These are phyloP conservation scores for Drosophila mayri DNA, from an alignment of 1,140 invertebrate genomes.

Conservation along the genomic window DNA sequence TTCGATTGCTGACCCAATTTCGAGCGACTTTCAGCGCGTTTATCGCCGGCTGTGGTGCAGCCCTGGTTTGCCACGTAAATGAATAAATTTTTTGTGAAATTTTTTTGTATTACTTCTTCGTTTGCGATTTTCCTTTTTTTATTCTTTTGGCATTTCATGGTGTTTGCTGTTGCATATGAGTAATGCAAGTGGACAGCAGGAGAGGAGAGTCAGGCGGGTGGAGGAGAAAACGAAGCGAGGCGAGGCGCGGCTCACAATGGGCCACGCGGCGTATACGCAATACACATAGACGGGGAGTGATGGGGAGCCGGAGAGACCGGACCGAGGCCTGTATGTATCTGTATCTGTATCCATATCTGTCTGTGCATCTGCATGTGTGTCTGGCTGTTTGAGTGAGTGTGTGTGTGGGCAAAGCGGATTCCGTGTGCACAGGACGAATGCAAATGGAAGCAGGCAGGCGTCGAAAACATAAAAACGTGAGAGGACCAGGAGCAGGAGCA, in stretches of 20 bases:
- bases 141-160: slow-evolving; percentile 13
- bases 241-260: slow-evolving; percentile 74
- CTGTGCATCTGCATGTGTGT: slow-evolving; percentile 20
- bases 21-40: slow-evolving; percentile 27
- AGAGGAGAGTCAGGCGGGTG: not conserved
- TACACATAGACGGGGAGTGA: slow-evolving; percentile 5
- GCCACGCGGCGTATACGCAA: slow-evolving; percentile 78
- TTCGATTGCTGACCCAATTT: slow-evolving; percentile 55
- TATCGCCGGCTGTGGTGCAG: slow-evolving; percentile 35
- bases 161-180: slow-evolving; percentile 63
- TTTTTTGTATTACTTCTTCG: slow-evolving; percentile 71
- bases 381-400: slow-evolving; percentile 14
- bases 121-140: slow-evolving; percentile 18
- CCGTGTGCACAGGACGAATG: slow-evolving; percentile 59
- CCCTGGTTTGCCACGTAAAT: slow-evolving; percentile 70
- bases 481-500: slow-evolving; percentile 13
- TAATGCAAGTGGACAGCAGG: slow-evolving; percentile 68
- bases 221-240: slow-evolving; percentile 22
- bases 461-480: slow-evolving; percentile 71
- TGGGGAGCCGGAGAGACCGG: slow-evolving; percentile 23
- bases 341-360: slow-evolving; percentile 13
- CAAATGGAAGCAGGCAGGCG: slow-evolving; percentile 62
- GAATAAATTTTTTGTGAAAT: slow-evolving; percentile 74
- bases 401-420: slow-evolving; percentile 70
- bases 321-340: slow-evolving; percentile 55